Percentiles rank a stretch among this genome's conserved stretches.
Conservation (phyloP, 2,113 vertebrate species). For the Psittacula cyanocephala region DNA sequence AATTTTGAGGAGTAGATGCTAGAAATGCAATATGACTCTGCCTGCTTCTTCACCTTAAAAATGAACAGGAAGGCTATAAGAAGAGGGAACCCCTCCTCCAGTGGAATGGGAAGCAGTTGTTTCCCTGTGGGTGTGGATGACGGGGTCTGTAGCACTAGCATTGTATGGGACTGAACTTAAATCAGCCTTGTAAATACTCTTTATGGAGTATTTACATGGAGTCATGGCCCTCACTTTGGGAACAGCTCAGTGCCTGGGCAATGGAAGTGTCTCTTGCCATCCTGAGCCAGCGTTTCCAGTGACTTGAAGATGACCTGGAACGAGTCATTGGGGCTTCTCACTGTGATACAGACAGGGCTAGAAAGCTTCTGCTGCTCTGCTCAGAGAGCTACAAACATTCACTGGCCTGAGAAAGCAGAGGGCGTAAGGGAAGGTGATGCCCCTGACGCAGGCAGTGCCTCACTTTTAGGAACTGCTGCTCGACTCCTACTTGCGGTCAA, state of each 20-base stretch:
- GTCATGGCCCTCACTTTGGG: background rate
- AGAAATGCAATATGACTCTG: background rate
- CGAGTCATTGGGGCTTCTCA: background rate
- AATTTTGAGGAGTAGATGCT: background rate
- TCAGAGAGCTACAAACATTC: background rate
- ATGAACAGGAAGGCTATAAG: background rate
- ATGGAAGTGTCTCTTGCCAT: background rate
- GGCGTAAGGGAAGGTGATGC: rapidly evolving
- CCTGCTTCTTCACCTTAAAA: background rate
- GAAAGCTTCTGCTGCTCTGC: background rate
- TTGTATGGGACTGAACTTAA: background rate
- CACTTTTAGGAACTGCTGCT: background rate
- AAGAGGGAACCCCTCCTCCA: background rate
- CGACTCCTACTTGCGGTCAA: background rate
- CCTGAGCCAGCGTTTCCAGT: background rate
- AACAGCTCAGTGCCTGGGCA: background rate
- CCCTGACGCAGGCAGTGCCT: background rate
- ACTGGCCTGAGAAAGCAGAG: background rate
- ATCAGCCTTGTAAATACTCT: background rate
- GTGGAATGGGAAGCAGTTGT: background rate
- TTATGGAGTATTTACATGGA: background rate
- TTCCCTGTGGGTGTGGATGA: background rate
- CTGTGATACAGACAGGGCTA: background rate
- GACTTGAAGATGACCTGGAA: background rate
- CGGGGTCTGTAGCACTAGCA: background rate